These are phyloP conservation scores for Trialeurodes vaporariorum DNA, from an alignment of 1,140 invertebrate species.

Conservation along the genomic window DNA sequence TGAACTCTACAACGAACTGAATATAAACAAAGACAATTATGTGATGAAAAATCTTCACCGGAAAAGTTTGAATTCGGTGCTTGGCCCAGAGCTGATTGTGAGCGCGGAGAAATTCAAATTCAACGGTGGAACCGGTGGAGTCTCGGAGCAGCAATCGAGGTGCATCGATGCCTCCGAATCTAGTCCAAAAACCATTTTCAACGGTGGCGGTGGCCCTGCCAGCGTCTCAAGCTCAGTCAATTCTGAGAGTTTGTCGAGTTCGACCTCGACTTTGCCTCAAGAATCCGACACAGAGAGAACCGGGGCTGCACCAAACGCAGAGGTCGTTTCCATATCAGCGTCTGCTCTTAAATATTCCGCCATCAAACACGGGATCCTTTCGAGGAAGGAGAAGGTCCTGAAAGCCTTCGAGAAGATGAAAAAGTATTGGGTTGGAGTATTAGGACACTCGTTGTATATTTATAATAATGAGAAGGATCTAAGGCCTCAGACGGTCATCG, in stretches of 20 bases:
- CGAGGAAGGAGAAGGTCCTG: conserved; percentile 19
- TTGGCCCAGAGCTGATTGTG: neutral
- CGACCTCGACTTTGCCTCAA: neutral
- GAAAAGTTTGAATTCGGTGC: neutral
- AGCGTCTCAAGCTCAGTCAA: neutral
- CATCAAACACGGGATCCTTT: conserved; percentile 17
- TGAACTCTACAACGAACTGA: neutral
- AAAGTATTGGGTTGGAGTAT: conserved; percentile 20
- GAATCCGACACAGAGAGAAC: neutral
- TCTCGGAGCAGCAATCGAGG: neutral
- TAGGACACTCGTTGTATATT: conserved; percentile 18
- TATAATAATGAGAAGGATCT: conserved; percentile 18
- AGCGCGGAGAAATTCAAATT: neutral
- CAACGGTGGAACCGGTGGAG: no score
- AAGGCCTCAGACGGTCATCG: conserved; percentile 14
- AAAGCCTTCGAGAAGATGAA: conserved; percentile 20
- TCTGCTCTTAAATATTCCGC: conserved; percentile 21
- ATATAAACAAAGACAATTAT: neutral
- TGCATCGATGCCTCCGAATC: neutral
- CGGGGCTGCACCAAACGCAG: neutral
- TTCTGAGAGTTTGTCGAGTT: neutral
- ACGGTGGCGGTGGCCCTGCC: neutral
- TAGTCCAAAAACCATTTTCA: no score
- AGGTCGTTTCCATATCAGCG: conserved; percentile 19
- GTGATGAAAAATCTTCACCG: neutral